phyloP scores from a whole-genome alignment of 2,888 invertebrate genomes.

The Eristalis pertinax region DNA sequence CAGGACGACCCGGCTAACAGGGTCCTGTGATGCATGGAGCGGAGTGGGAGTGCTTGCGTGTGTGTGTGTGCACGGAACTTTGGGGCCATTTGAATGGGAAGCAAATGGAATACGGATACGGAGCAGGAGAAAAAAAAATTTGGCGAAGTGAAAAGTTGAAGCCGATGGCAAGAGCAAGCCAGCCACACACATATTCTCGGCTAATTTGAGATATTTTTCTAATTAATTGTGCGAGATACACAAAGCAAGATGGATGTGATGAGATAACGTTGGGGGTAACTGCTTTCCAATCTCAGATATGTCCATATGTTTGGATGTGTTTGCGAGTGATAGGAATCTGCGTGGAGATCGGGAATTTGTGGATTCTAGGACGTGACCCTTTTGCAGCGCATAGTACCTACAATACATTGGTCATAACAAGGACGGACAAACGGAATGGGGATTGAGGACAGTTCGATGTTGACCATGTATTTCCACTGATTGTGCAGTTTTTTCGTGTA shows the following conservation, averaged over 20 bases:
- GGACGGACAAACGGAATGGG: background rate
- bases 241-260: slow-evolving; percentile 14
- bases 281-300: background rate
- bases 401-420: too few species aligned
- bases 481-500: too few species aligned
- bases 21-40: background rate
- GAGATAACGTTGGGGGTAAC: background rate
- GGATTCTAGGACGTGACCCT: background rate
- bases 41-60: background rate
- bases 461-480: too few species aligned
- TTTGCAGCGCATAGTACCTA: background rate
- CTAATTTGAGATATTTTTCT: slow-evolving; percentile 31
- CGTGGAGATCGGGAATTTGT: background rate
- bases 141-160: slow-evolving; percentile 20
- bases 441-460: background rate
- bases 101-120: slow-evolving; percentile 22
- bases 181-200: background rate
- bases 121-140: background rate
- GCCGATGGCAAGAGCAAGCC: background rate
- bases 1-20: slow-evolving; percentile 27
- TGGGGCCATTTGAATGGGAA: slow-evolving; percentile 30
- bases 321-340: background rate
- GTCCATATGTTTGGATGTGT: background rate
- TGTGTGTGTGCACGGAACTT: background rate
- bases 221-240: slow-evolving; percentile 35